A percentile compares a stretch with the other conserved stretches of the same genome.
phyloP scores from a whole-genome alignment of 2,797 vertebrate species.

The Chaenodraco wilsoni region DNA sequence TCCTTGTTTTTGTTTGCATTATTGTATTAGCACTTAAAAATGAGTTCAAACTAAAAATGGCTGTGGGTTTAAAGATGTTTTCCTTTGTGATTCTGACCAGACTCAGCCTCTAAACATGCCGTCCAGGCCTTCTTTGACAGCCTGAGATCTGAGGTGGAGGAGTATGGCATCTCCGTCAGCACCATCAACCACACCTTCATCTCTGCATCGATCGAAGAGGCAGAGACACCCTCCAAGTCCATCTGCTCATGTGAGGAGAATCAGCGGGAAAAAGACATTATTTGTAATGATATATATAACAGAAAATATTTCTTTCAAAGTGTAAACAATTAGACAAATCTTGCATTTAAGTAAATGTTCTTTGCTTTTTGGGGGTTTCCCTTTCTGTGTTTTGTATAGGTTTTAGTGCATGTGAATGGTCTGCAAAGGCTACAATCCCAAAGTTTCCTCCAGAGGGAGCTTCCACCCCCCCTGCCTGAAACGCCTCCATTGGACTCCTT shows the following conservation, averaged over 20 bases:
- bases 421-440: too few species aligned
- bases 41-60: background rate
- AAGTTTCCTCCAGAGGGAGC: too few species aligned
- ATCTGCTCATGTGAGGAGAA: constrained; percentile 87
- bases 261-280: background rate
- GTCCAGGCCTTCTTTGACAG: constrained; percentile 96
- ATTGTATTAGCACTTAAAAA: background rate
- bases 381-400: too few species aligned
- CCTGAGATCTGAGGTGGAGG: constrained; percentile 92
- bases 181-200: constrained; percentile 92
- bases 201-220: constrained; percentile 30
- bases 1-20: too few species aligned
- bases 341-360: too few species aligned
- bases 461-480: too few species aligned
- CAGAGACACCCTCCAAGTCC: constrained; percentile 68
- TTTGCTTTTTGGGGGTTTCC: too few species aligned
- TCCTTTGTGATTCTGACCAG: constrained; percentile 68
- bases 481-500: too few species aligned
- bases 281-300: too few species aligned
- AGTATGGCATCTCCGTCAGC: constrained; percentile 46
- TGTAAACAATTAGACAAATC: too few species aligned
- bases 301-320: too few species aligned
- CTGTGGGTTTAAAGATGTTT: background rate
- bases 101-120: constrained; percentile 96
- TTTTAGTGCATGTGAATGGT: too few species aligned